Base-by-base conservation (phyloP, 1,140 invertebrate genomes). In the Eubasilissa regina region DNA sequence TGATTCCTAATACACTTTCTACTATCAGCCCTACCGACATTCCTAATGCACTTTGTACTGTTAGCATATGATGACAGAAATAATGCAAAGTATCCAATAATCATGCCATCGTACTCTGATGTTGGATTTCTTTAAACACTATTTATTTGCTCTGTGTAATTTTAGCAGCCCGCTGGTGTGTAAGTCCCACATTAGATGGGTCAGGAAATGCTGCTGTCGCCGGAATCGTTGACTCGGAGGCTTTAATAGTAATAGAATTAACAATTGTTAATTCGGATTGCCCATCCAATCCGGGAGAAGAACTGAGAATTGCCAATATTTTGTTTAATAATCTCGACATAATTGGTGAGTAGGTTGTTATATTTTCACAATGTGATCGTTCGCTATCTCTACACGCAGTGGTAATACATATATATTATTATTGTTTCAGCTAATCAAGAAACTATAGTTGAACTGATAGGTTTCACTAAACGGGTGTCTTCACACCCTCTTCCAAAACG, bases 241-340 rank as follows among this genome's bases (percentile, higher is more conserved):
- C 96, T 0, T 87, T 98, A 3, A 98, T 98, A 17, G 92, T 93
- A 0, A 88, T 98, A 4, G 96, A 98, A 80, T 88, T 97, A 11
- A 92, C 92, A 51, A 87, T 96, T 58, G 92, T 97, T 7, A 92
- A 92, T 75, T 91, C 93, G 3, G 87, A 87, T 3, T 86, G 84
- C 0, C 86, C 87, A n/a, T 87, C 86, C 73, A 85, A 85, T 48
- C 80, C 83, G 43, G 86, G 89, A 0, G 94, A 95, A 84, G 91
- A 92, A 64, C 85, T 95, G 19, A 92, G 94, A 77, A 93, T 96
- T 51, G 94, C 95, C 0, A 96, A 95, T 84, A 94, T 99, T 81
- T 93, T 97, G 74, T 98, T 98, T 83, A 99, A 98, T 85, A 98
- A 96, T 87, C 89, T 99, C 72, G 97, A 98, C 86, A 95, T 99